Evolutionary conservation across 2,113 vertebrate genomes (phyloP), one percentile per base, ranked within the genome.

Genomic region (Pimephales promelas): DNA sequence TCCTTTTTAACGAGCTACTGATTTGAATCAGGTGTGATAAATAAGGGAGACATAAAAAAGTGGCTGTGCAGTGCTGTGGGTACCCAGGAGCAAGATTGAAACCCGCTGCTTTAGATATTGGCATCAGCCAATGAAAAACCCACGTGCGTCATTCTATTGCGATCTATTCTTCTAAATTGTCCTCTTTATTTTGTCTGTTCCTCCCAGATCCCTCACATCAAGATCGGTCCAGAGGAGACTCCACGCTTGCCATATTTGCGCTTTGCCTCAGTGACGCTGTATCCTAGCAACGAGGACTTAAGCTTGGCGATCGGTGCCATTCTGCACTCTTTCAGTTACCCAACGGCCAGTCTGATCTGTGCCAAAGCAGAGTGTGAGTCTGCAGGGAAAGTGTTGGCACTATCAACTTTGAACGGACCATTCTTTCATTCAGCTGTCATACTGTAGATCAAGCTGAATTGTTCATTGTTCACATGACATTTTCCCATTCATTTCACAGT

Each of bases 321-420:
- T 79, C 95, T 97, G 88, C 93, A 90, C 87, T 95, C 95, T 85
- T 96, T 97, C 89, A 92, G 95, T 87, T 94, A 93, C 83, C 96
- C 96, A 1, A 95, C 95, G 0, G 86, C 94, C 82, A 96, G 96
- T 91, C 94, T 97, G 77, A 93, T 97, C 91, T 97, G 96, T 0
- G 95, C 95, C 92, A 96, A 96, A 90, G 95, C 96, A 2, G 96
- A 97, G 88, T 97, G 96, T 97, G 89, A 96, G 96, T 93, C 22
- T 70, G 22, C 43, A 11, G 11, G 31, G 57, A 45, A 22, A 10
- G 47, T 0, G 14, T 4, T 16, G n/a, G 11, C 43, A 43, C 40
- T 5, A 61, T 47, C 43, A 36, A 28, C 59, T 54, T 52, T 54
- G 18, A n/a, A 49, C 54, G 34, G 11, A 13, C 45, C 5, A 10